Conservation (phyloP, 1,140 invertebrate species). For the Sinonovacula constricta region DNA sequence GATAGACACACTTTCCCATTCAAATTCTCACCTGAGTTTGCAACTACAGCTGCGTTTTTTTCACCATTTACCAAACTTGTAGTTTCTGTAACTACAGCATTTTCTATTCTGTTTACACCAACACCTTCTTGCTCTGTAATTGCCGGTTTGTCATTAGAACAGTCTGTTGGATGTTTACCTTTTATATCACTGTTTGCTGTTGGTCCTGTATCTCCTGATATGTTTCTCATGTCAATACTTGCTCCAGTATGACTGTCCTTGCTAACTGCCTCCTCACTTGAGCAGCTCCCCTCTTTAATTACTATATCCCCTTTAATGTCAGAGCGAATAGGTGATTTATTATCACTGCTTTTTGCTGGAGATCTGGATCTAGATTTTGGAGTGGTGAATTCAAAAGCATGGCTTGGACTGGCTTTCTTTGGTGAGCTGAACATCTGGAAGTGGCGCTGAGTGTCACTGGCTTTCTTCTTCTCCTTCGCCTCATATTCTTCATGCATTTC, state of each 20-base stretch:
- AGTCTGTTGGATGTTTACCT: no score
- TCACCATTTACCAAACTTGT: background rate
- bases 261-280: background rate
- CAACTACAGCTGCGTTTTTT: background rate
- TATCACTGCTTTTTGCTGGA: background rate
- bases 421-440: slow-evolving; percentile 51
- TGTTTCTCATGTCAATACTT: no score
- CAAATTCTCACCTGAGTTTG: no score
- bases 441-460: slow-evolving; percentile 47
- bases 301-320: background rate
- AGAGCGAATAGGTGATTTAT: background rate
- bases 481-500: slow-evolving; percentile 76
- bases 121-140: background rate
- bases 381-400: background rate
- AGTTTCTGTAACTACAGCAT: background rate
- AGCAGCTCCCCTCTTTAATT: background rate
- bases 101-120: no score
- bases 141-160: no score
- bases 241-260: no score
- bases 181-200: background rate
- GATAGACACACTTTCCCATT: background rate
- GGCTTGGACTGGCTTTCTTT: background rate
- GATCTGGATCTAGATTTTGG: background rate
- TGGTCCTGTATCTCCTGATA: background rate
- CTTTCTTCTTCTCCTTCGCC: slow-evolving; percentile 43